phyloP scores from a whole-genome alignment of 2,797 vertebrate species.

The Astyanax mexicanus region DNA sequence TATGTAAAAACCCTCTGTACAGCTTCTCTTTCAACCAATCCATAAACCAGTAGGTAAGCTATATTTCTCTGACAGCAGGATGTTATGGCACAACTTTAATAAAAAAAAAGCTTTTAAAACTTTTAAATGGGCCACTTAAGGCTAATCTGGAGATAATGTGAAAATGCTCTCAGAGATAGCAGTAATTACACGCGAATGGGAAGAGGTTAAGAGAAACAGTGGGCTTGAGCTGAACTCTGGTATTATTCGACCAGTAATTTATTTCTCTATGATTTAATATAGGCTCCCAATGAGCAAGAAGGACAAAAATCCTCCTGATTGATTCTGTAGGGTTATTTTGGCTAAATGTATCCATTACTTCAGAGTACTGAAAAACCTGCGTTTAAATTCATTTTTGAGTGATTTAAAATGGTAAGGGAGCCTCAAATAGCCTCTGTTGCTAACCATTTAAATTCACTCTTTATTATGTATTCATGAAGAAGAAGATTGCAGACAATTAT shows the following conservation, averaged over 20 bases:
- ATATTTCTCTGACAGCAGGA: background rate
- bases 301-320: too few relatives aligned
- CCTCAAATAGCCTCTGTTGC: background rate
- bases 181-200: too few relatives aligned
- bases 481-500: background rate
- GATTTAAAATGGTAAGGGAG: background rate
- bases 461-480: background rate
- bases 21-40: background rate
- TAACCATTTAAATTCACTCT: slow-evolving; percentile 1
- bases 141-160: background rate
- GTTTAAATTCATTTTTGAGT: background rate
- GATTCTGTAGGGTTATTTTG: too few relatives aligned
- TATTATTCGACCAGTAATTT: background rate
- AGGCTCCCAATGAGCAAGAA: background rate
- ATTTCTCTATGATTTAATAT: background rate
- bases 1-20: too few relatives aligned
- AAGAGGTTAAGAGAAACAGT: slow-evolving; percentile 1
- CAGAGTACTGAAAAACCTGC: background rate
- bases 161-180: background rate
- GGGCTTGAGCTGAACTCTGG: background rate
- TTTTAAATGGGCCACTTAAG: background rate
- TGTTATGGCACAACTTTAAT: background rate
- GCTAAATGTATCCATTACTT: background rate
- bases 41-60: too few relatives aligned
- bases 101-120: background rate